These are phyloP conservation scores for Thysanoteuthis rhombus DNA, from an alignment of 2,888 invertebrate genomes.

Conservation along the genomic window DNA sequence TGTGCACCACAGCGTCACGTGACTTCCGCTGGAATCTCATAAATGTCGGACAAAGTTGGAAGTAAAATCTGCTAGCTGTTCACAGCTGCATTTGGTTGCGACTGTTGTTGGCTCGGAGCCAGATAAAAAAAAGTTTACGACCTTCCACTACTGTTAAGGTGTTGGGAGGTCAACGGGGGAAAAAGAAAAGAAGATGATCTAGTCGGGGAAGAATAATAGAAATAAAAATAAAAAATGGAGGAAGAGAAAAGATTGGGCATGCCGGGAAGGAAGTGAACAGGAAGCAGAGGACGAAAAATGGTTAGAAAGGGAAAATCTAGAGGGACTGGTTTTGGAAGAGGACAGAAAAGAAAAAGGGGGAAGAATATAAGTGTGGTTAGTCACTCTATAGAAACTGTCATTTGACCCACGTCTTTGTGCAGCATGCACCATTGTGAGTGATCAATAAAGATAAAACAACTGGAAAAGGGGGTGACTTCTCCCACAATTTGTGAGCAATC, in stretches of 20 bases:
- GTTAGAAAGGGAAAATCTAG: background rate
- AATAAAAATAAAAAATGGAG: background rate
- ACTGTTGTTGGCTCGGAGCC: background rate
- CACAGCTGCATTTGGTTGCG: background rate
- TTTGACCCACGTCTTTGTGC: too few species aligned
- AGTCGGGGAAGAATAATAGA: too few species aligned
- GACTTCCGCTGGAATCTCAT: background rate
- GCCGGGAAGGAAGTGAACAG: background rate
- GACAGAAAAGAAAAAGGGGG: background rate
- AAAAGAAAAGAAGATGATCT: too few species aligned
- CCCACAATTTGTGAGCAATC: too few species aligned
- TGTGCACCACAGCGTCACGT: background rate
- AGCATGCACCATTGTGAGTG: too few species aligned
- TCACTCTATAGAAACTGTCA: too few species aligned
- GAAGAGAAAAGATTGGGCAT: background rate
- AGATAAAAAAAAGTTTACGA: background rate
- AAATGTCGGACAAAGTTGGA: background rate
- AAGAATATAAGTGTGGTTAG: too few species aligned
- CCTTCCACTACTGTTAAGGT: background rate
- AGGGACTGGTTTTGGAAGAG: background rate
- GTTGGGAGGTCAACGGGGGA: background rate
- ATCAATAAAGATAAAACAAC: too few species aligned
- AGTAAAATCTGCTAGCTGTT: background rate
- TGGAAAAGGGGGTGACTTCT: too few species aligned
- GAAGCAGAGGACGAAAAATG: background rate